A percentile compares a stretch with the other conserved stretches of the same genome.
phyloP scores from a whole-genome alignment of 2,888 invertebrate genomes.

The Drosophila gaucha region DNA sequence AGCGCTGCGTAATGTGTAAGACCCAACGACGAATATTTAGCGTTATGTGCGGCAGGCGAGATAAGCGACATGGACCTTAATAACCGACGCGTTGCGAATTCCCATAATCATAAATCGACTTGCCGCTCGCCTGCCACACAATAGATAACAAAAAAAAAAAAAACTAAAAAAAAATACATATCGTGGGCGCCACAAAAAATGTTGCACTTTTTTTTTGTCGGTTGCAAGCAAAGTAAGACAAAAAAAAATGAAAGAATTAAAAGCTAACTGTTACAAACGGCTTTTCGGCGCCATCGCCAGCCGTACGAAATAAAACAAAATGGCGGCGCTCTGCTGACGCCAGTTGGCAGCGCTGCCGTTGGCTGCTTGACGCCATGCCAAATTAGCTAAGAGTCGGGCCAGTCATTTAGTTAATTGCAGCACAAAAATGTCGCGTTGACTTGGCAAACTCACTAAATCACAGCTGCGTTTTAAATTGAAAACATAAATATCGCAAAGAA shows the following conservation, averaged over 20 bases:
- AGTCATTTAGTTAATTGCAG: slow-evolving; percentile 82
- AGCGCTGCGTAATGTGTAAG: slow-evolving; percentile 61
- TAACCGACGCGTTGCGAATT: slow-evolving; percentile 36
- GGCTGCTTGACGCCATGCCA: slow-evolving; percentile 81
- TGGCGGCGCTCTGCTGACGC: slow-evolving; percentile 56
- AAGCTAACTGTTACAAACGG: slow-evolving; percentile 63
- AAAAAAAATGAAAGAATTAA: slow-evolving; percentile 53
- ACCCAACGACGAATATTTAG: slow-evolving; percentile 59
- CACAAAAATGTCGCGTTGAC: slow-evolving; percentile 47
- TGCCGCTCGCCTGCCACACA: slow-evolving; percentile 19
- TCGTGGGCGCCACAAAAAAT: slow-evolving; percentile 31
- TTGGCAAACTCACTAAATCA: slow-evolving; percentile 61
- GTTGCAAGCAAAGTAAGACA: neutral
- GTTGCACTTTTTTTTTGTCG: slow-evolving; percentile 23
- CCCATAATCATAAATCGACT: slow-evolving; percentile 64
- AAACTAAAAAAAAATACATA: slow-evolving; percentile 16
- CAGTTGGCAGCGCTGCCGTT: slow-evolving; percentile 52
- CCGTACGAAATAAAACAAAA: slow-evolving; percentile 70
- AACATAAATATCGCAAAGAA: slow-evolving; percentile 48
- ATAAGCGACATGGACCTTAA: slow-evolving; percentile 65
- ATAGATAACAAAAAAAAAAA: slow-evolving; percentile 16
- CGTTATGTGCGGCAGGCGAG: slow-evolving; percentile 52
- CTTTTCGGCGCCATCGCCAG: slow-evolving; percentile 77
- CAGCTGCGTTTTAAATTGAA: slow-evolving; percentile 55
- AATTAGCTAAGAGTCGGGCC: slow-evolving; percentile 79